phyloP scores from a whole-genome alignment of 2,888 invertebrate genomes.

The Drosophila prolongata region DNA sequence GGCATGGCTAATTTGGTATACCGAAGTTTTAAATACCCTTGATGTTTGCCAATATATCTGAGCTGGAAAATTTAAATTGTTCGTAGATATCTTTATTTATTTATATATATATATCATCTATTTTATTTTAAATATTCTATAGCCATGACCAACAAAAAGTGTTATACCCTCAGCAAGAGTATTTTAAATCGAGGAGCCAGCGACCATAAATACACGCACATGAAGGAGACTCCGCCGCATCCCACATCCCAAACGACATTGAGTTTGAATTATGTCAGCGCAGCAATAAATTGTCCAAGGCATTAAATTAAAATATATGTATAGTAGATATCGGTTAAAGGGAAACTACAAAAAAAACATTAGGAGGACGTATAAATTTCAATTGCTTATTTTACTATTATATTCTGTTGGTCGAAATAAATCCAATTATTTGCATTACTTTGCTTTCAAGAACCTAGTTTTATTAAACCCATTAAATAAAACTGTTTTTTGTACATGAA shows the following conservation, averaged over 20 bases:
- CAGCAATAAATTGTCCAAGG: slow-evolving; percentile 70
- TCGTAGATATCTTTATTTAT: no score
- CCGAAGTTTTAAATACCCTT: not conserved
- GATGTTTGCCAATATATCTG: not conserved
- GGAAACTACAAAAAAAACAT: not conserved
- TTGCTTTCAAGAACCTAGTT: no score
- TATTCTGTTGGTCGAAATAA: not conserved
- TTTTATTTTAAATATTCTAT: no score
- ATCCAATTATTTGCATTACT: no score
- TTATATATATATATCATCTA: no score
- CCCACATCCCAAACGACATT: slow-evolving; percentile 50
- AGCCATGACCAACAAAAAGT: no score
- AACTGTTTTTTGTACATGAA: no score
- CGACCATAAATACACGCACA: slow-evolving; percentile 33
- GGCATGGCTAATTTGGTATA: not conserved
- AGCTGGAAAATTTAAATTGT: no score
- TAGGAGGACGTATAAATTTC: not conserved
- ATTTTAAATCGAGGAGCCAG: slow-evolving; percentile 38
- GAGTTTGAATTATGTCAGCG: slow-evolving; percentile 74
- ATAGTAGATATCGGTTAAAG: slow-evolving; percentile 11
- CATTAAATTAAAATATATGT: slow-evolving; percentile 71
- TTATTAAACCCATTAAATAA: no score
- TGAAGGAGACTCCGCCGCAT: slow-evolving; percentile 16
- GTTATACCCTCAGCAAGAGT: slow-evolving; percentile 5
- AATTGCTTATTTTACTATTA: not conserved